Percentiles rank a stretch among this genome's conserved stretches.
Evolutionary conservation across 1,140 invertebrate genomes (phyloP).

Genomic region (Zaprionus inermis): DNA sequence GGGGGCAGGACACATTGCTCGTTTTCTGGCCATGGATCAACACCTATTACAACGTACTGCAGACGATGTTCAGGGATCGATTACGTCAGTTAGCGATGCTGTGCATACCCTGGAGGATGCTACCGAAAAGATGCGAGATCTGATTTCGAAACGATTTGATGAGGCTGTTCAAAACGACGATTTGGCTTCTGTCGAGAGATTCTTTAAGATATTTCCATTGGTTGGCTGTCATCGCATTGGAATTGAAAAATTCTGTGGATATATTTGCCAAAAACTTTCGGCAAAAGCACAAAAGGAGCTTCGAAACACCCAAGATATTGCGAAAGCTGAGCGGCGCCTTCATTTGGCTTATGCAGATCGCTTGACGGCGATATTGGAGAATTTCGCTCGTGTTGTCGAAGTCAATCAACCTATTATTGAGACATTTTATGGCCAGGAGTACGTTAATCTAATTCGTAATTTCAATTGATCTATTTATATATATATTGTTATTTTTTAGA

Average conservation of each 20-base stretch:
- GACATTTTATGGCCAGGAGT: conserved; percentile 92
- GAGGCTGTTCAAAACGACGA: conserved; percentile 96
- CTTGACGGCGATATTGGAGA: conserved; percentile 94
- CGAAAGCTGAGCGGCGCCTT: conserved; percentile 89
- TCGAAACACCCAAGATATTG: conserved; percentile 86
- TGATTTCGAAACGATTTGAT: conserved; percentile 94
- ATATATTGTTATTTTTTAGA: conserved; percentile 19
- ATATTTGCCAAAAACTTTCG: conserved; percentile 93
- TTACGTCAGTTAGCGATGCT: conserved; percentile 84
- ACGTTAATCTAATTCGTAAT: conserved; percentile 1
- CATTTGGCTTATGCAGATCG: conserved; percentile 93
- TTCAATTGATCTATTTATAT: background rate
- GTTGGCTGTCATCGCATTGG: conserved; percentile 96
- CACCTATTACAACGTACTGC: conserved; percentile 92
- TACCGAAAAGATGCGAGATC: conserved; percentile 87
- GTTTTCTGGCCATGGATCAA: conserved; percentile 98
- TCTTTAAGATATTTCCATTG: conserved; percentile 99
- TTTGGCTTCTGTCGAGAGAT: conserved; percentile 96
- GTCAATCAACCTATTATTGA: conserved; percentile 97
- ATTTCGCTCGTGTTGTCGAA: conserved; percentile 94
- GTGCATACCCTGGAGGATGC: conserved; percentile 94
- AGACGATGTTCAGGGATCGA: conserved; percentile 88
- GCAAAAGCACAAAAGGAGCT: conserved; percentile 91
- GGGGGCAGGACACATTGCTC: conserved; percentile 97
- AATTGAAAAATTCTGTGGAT: conserved; percentile 95